Evolutionary conservation across 2,888 invertebrate species (phyloP), one percentile per base, ranked within the genome.

Genomic region (Euclidia mi): DNA sequence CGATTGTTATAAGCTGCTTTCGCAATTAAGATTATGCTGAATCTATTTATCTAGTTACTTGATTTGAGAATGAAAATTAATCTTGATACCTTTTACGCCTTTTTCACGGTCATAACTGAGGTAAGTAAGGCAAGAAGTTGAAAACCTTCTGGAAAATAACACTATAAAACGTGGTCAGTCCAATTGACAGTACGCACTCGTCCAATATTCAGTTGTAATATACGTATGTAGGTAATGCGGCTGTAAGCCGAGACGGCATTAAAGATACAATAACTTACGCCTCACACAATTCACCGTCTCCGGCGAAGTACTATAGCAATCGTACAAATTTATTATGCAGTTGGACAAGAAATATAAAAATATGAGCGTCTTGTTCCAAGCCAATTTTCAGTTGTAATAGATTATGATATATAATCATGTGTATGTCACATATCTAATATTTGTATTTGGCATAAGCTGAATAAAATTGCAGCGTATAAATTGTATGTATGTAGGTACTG

Each of bases 181-280:
- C 25, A 40, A 15, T 60, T 48, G 20, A 18, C 28, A 31, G 10
- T 10, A 38, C 32, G 20, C 37, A 46, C n/a, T n/a, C 37, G 4
- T 15, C 41, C 47, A 38, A 44, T 56, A 25, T 41, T 41, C 25
- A 31, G 51, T 51, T 6, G 15, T 34, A 44, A 55, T 37, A 55
- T 18, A 53, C 20, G 18, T 20, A 28, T 38, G 28, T n/a, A n/a
- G n/a, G n/a, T 46, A 43, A 50, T 53, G 50, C 32, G 17, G 35
- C 18, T 46, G 44, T 29, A 56, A 59, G 38, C 46, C 32, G 29
- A 52, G 31, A 29, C 9, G 29, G 34, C 31, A 20, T 79, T 78
- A 79, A 71, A 77, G 77, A 77, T 69, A 77, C 71, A 78, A 74
- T 73, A 70, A 71, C n/a, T n/a, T n/a, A n/a, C 50, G 53, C 51